Evolutionary conservation across 2,888 invertebrate genomes (phyloP).

Genomic region (Zootermopsis nevadensis): DNA sequence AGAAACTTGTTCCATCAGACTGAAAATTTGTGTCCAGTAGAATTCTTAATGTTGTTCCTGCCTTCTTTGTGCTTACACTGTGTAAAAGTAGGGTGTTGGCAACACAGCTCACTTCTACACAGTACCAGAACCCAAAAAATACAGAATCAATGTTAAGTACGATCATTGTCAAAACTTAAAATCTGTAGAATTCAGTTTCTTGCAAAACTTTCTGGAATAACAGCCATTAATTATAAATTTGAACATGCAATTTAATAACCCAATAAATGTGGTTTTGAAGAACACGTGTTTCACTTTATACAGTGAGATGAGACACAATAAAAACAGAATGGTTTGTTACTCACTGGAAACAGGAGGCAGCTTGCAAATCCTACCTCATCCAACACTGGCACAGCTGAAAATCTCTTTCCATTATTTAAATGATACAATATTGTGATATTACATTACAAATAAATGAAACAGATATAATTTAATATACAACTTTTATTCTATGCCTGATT

Average conservation of each 20-base stretch:
- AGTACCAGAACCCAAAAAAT: no score
- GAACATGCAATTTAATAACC: background rate
- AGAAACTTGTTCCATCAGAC: background rate
- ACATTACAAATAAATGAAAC: constrained; percentile 8
- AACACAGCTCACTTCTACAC: no score
- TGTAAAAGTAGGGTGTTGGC: no score
- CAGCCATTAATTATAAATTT: constrained; percentile 5
- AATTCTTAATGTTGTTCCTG: no score
- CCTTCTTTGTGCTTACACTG: no score
- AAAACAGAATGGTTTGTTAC: background rate
- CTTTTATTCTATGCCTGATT: constrained; percentile 21
- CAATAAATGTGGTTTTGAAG: constrained; percentile 1
- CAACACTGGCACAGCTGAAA: no score
- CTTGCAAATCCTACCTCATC: background rate
- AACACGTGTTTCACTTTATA: background rate
- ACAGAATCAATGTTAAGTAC: no score
- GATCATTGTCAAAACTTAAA: no score
- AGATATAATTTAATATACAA: constrained; percentile 13
- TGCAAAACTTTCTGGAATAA: background rate
- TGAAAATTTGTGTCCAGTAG: background rate
- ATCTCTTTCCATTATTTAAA: background rate
- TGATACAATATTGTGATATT: background rate
- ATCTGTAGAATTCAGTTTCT: no score
- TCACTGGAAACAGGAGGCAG: background rate
- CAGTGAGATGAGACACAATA: background rate